Conservation (phyloP, 2,888 invertebrate genomes). For the Lordiphosa andalusiaca region DNA sequence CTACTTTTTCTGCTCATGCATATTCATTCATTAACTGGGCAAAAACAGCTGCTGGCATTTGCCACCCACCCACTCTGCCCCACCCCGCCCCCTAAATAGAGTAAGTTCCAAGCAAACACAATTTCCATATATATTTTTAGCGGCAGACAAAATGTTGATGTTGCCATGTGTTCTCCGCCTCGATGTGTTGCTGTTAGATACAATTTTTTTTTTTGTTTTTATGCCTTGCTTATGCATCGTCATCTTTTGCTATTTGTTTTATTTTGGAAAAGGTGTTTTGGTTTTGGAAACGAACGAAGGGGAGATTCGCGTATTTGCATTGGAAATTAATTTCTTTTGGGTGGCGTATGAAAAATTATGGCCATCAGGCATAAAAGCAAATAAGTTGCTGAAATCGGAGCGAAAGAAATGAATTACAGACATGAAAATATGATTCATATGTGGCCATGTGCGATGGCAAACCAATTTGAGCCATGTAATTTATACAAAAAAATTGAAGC, state of each 20-base stretch:
- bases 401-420: too few relatives aligned
- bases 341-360: slow-evolving; percentile 8
- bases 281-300: slow-evolving; percentile 44
- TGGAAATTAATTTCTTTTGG: slow-evolving; percentile 66
- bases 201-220: slow-evolving; percentile 9
- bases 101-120: slow-evolving; percentile 15
- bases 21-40: slow-evolving; percentile 68
- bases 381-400: not conserved
- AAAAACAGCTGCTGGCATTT: slow-evolving; percentile 61
- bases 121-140: slow-evolving; percentile 27
- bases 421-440: too few relatives aligned
- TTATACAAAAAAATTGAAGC: too few relatives aligned
- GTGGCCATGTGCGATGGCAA: too few relatives aligned
- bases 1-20: slow-evolving; percentile 47
- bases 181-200: slow-evolving; percentile 3
- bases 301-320: slow-evolving; percentile 48
- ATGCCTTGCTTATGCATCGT: slow-evolving; percentile 53
- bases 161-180: slow-evolving; percentile 58
- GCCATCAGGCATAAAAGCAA: not conserved
- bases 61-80: slow-evolving; percentile 2
- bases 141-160: slow-evolving; percentile 47
- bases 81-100: slow-evolving; percentile 29
- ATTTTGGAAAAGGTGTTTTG: too few relatives aligned
- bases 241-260: slow-evolving; percentile 63
- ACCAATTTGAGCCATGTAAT: slow-evolving; percentile 2